phyloP scores from a whole-genome alignment of 2,797 vertebrate species.

The Sandelia bainsii region DNA sequence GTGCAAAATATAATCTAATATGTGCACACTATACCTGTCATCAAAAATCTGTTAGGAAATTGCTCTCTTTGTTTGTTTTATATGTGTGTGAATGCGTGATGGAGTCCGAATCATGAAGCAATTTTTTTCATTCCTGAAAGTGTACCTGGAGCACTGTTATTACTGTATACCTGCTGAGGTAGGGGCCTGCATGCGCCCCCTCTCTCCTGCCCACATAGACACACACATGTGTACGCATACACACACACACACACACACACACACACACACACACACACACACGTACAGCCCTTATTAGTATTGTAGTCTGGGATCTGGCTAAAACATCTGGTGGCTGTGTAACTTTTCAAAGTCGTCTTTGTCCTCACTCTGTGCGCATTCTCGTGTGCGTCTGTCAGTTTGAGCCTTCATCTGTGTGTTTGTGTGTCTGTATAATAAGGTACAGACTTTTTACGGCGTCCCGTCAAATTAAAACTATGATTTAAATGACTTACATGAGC shows the following conservation, averaged over 20 bases:
- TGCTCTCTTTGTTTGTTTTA: conserved; percentile 3
- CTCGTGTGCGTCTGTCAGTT: conserved; percentile 52
- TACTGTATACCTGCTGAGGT: conserved; percentile 30
- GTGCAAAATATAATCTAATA: conserved; percentile 15
- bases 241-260: conserved; percentile 14
- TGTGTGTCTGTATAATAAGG: conserved; percentile 66
- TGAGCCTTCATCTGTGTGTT: conserved; percentile 34
- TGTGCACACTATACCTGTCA: conserved; percentile 1
- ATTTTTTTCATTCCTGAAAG: conserved; percentile 20
- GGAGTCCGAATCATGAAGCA: conserved; percentile 2
- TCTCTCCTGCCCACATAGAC: neutral
- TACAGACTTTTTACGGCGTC: conserved; percentile 76
- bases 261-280: conserved; percentile 17
- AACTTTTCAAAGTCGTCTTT: conserved; percentile 83
- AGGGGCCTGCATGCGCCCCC: conserved; percentile 12
- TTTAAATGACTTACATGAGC: conserved; percentile 71
- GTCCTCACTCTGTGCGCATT: conserved; percentile 66
- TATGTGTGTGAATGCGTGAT: neutral
- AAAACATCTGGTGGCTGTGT: conserved; percentile 81
- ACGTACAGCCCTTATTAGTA: conserved; percentile 67
- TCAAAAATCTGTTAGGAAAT: neutral
- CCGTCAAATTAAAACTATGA: conserved; percentile 78
- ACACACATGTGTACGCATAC: neutral
- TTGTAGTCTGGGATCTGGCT: conserved; percentile 79
- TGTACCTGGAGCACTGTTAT: conserved; percentile 1